Evolutionary conservation across 2,888 invertebrate genomes (phyloP).

Genomic region (Malthinus seriepunctatus): DNA sequence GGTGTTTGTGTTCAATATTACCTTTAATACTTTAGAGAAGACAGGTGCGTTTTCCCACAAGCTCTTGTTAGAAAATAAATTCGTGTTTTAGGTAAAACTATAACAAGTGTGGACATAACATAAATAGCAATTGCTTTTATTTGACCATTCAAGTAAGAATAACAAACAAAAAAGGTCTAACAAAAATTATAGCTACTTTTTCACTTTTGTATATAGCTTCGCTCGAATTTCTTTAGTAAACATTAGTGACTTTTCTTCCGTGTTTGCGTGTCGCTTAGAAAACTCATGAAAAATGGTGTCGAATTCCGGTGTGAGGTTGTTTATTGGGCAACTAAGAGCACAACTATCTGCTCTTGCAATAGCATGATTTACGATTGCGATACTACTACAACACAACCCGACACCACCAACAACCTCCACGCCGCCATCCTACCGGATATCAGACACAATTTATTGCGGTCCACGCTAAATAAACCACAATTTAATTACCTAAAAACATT

Average conservation of each 20-base stretch:
- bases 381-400: slow-evolving; percentile 34
- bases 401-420: slow-evolving; percentile 32
- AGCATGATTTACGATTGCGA: slow-evolving; percentile 50
- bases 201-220: slow-evolving; percentile 30
- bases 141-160: background rate
- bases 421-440: slow-evolving; percentile 32
- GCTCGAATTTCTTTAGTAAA: slow-evolving; percentile 41
- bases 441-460: slow-evolving; percentile 44
- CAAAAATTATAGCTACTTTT: slow-evolving; percentile 26
- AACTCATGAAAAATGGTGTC: slow-evolving; percentile 49
- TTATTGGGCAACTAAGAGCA: slow-evolving; percentile 51
- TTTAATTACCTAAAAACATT: slow-evolving; percentile 48
- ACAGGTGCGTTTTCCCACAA: slow-evolving; percentile 5
- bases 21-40: background rate
- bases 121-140: slow-evolving; percentile 18
- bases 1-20: no score
- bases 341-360: slow-evolving; percentile 51
- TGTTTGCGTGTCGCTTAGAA: slow-evolving; percentile 43
- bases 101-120: slow-evolving; percentile 25
- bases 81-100: slow-evolving; percentile 3
- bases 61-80: background rate
- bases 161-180: slow-evolving; percentile 9
- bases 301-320: slow-evolving; percentile 50
- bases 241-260: slow-evolving; percentile 40
- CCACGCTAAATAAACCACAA: slow-evolving; percentile 45